These are phyloP conservation scores for Dendroctonus valens DNA, from an alignment of 1,140 invertebrate genomes.

Conservation along the genomic window DNA sequence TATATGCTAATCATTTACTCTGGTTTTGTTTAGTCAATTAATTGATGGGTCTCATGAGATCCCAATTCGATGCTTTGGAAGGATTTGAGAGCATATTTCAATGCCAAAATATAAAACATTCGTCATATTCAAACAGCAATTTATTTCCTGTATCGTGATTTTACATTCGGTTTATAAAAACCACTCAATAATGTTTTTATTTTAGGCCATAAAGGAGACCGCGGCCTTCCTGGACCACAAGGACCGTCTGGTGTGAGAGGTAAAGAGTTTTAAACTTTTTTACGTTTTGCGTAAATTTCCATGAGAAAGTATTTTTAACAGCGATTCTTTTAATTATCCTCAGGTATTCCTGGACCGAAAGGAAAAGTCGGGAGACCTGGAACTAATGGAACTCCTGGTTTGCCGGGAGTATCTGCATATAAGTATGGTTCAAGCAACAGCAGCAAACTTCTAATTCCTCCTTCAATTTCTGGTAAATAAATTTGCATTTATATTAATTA, in stretches of 20 bases:
- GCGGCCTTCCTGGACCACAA: slow-evolving; percentile 57
- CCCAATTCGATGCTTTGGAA: no score
- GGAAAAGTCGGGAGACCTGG: slow-evolving; percentile 69
- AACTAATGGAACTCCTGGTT: slow-evolving; percentile 64
- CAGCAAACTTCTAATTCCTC: slow-evolving; percentile 62
- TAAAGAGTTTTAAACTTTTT: slow-evolving; percentile 23
- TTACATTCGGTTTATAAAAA: no score
- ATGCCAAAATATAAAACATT: no score
- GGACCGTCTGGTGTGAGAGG: slow-evolving; percentile 59
- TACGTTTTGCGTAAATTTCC: neutral
- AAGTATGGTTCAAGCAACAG: slow-evolving; percentile 53
- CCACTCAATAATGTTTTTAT: slow-evolving; percentile 1
- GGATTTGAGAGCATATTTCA: no score
- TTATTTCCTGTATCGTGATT: no score
- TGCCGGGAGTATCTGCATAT: slow-evolving; percentile 73
- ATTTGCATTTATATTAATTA: neutral
- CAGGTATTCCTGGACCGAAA: slow-evolving; percentile 66
- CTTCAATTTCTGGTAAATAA: slow-evolving; percentile 62
- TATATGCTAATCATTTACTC: no score
- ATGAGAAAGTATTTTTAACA: slow-evolving; percentile 9
- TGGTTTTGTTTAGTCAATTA: no score
- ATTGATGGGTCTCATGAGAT: no score
- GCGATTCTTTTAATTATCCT: slow-evolving; percentile 14
- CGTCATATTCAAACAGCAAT: no score
- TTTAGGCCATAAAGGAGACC: slow-evolving; percentile 48